Conservation (phyloP, 2,113 vertebrate genomes). For the Chunga burmeisteri region DNA sequence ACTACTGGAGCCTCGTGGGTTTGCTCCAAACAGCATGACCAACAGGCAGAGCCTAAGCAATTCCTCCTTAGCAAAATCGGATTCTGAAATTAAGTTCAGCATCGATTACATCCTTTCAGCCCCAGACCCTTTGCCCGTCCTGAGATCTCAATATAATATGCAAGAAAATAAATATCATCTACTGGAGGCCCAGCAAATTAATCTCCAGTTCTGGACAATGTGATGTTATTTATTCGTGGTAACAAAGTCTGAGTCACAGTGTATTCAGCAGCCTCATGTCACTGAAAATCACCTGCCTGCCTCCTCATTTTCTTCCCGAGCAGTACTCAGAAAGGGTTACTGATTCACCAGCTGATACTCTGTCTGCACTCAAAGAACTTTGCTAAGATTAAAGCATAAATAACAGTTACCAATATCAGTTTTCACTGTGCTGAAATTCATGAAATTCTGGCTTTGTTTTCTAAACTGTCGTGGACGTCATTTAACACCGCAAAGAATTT, state of each 20-base stretch:
- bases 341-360: neutral
- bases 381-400: neutral
- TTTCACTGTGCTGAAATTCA: neutral
- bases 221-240: constrained; percentile 16
- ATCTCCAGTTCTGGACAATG: constrained; percentile 87
- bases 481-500: neutral
- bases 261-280: neutral
- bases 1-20: constrained; percentile 65
- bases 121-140: constrained; percentile 80
- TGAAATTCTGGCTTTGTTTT: neutral
- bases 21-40: constrained; percentile 70
- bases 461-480: neutral
- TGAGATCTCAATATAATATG: constrained; percentile 68
- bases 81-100: constrained; percentile 94
- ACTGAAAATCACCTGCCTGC: neutral
- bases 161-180: constrained; percentile 71
- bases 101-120: constrained; percentile 97
- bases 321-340: neutral
- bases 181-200: constrained; percentile 81
- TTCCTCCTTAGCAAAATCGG: constrained; percentile 76
- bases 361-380: neutral
- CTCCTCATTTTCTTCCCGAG: neutral
- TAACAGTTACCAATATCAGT: neutral
- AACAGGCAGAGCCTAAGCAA: constrained; percentile 63
- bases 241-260: neutral